These are phyloP conservation scores for Struthio camelus DNA, from an alignment of 2,113 vertebrate genomes.

Conservation along the genomic window DNA sequence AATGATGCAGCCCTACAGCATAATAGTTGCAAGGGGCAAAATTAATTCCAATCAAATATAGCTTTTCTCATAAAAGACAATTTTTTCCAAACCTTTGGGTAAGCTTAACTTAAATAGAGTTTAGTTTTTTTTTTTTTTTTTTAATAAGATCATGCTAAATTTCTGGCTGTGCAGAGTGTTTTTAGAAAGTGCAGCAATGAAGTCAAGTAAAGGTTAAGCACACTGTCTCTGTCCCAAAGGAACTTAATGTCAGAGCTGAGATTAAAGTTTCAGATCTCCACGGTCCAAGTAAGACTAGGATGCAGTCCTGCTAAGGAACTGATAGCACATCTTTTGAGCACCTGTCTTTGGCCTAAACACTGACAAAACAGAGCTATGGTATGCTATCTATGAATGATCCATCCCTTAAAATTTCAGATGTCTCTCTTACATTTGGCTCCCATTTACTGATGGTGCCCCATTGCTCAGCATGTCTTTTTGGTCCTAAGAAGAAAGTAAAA, in stretches of 20 bases:
- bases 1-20: slow-evolving; percentile 5
- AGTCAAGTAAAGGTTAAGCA: not conserved
- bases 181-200: not conserved
- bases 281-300: not conserved
- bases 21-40: slow-evolving; percentile 20
- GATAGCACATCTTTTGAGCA: not conserved
- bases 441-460: not conserved
- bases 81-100: not conserved
- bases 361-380: not conserved
- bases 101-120: not conserved
- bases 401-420: not conserved
- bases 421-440: not conserved
- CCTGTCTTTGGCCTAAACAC: not conserved
- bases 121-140: not conserved
- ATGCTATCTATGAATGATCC: not conserved
- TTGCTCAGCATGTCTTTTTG: not conserved
- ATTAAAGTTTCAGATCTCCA: not conserved
- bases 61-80: not conserved
- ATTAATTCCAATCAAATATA: not conserved
- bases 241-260: not conserved
- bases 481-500: not conserved
- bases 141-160: not conserved
- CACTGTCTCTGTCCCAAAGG: not conserved
- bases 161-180: not conserved
- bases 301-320: not conserved